Evolutionary conservation across 2,113 vertebrate species (phyloP).

Genomic region (Chaetops frenatus): DNA sequence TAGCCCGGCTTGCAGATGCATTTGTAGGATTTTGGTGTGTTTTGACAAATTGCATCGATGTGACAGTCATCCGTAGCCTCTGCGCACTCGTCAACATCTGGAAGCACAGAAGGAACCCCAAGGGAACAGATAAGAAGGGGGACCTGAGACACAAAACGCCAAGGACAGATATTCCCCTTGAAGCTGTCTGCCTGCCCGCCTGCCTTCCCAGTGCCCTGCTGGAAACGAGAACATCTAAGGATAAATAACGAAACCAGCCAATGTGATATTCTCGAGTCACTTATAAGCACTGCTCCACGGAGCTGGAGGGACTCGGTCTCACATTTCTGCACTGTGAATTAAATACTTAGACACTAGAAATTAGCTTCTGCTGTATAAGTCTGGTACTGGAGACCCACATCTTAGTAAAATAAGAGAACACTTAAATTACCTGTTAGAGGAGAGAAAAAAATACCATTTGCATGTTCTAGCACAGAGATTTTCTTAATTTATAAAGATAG

Average conservation of each 20-base stretch:
- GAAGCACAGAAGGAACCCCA: not conserved
- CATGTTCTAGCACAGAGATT: not conserved
- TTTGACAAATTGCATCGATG: slow-evolving; percentile 96
- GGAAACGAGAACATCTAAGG: not conserved
- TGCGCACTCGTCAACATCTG: slow-evolving; percentile 90
- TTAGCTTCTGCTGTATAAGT: not conserved
- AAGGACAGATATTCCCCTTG: not conserved
- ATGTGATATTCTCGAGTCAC: not conserved
- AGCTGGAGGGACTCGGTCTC: not conserved
- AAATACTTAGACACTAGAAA: not conserved
- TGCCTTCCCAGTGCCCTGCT: not conserved
- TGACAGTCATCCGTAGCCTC: slow-evolving; percentile 92
- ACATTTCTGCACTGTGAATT: not conserved
- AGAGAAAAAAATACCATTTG: not conserved
- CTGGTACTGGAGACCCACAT: not conserved
- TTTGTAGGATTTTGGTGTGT: slow-evolving; percentile 91
- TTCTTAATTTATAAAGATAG: not conserved
- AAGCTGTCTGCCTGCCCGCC: not conserved
- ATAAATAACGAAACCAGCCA: not conserved
- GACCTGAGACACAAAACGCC: not conserved
- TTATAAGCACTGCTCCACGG: not conserved
- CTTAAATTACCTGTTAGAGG: not conserved
- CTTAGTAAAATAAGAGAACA: not conserved
- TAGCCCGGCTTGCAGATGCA: slow-evolving; percentile 97
- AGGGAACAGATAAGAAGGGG: not conserved